Evolutionary conservation across 2,888 invertebrate genomes (phyloP), one percentile per base, ranked within the genome.

Genomic region (Netelia melanura): DNA sequence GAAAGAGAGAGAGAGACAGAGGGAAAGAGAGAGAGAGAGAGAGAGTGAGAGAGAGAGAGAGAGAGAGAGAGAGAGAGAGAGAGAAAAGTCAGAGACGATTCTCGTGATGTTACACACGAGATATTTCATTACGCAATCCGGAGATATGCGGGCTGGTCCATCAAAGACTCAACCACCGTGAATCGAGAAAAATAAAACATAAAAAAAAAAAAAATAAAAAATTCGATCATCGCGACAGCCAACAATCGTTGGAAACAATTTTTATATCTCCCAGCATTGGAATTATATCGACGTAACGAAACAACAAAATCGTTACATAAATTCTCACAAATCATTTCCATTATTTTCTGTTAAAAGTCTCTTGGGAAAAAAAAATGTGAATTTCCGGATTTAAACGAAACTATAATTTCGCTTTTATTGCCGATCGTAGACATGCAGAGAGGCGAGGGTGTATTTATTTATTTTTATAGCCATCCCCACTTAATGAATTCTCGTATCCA

Each of bases 41-140:
- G 21, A 1, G 21, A 1, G 21, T 0, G 21, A 21, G 52, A 64
- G 2, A 38, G 21, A 0, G 21, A 21, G 21, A 21, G 21, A 21
- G 21, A 21, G 21, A 1, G 21, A 1, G 21, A 1, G 21, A 21
- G 52, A 64, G 2, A 38, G 9, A 9, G 21, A 65, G 61, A 44
- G 21, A 65, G 61, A 44, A 44, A 23, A 62, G 3, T 30, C 6
- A n/a, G 30, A n/a, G 25, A 30, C 14, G 14, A 62, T 10, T 62
- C 62, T 25, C 30, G 30, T 30, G 25, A 62, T 21, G 58, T 64
- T 21, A 67, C 30, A 48, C 67, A 48, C 58, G 44, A 44, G 58
- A 58, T 68, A 58, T 77, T 68, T 48, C 5, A 56, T 77, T 78
- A 52, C 61, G 68, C 61, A 70, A 78, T 10, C 6, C 44, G 17